Conservation (phyloP, 2,888 invertebrate genomes). For the Hydropsyche betteni region DNA sequence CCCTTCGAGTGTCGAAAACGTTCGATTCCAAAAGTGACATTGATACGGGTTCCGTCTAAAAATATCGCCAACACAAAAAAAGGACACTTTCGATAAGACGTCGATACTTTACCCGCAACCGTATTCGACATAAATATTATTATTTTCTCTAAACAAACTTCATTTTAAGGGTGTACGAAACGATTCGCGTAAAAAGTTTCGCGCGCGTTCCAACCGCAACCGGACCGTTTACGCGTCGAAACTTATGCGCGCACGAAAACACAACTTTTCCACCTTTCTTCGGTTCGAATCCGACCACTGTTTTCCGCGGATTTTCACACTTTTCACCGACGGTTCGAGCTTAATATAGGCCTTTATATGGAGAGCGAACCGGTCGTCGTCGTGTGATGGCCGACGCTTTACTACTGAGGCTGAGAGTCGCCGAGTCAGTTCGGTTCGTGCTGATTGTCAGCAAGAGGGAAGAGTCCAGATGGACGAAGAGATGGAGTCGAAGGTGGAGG, state of each 20-base stretch:
- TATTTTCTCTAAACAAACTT: too few species aligned
- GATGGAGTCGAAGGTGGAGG: too few species aligned
- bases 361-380: background rate
- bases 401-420: conserved; percentile 1
- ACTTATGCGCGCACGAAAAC: background rate
- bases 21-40: conserved; percentile 3
- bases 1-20: background rate
- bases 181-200: background rate
- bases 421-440: background rate
- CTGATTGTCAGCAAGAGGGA: conserved; percentile 12
- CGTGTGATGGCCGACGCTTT: background rate
- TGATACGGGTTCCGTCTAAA: conserved; percentile 12
- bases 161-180: too few species aligned
- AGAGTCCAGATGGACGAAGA: background rate
- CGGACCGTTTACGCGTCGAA: background rate
- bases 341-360: background rate
- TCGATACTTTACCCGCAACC: background rate
- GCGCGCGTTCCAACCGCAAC: background rate
- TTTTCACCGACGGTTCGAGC: background rate
- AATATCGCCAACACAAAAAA: background rate
- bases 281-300: background rate
- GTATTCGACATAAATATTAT: too few species aligned
- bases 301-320: background rate
- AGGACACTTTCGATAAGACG: background rate
- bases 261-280: background rate